Evolutionary conservation across 2,113 vertebrate genomes (phyloP).

Genomic region (Stegostoma tigrinum): DNA sequence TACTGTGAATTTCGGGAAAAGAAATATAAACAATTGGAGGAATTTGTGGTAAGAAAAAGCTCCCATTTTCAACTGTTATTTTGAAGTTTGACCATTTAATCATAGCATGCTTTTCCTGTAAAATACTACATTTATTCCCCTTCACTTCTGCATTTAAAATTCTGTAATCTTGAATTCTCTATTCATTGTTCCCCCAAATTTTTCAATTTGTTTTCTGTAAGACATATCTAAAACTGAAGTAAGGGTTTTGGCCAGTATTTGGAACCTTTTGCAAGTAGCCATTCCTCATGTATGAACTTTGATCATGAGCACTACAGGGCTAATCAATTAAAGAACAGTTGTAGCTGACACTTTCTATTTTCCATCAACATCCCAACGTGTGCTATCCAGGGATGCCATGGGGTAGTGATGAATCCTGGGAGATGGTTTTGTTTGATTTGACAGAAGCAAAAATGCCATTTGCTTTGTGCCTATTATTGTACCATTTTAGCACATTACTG

Average conservation of each 20-base stretch:
- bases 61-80: neutral
- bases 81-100: neutral
- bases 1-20: constrained; percentile 92
- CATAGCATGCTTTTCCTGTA: neutral
- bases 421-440: neutral
- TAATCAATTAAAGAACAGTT: neutral
- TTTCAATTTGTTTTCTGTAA: too few relatives aligned
- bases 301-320: neutral
- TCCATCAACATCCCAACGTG: neutral
- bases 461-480: neutral
- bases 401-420: neutral
- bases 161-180: too few relatives aligned
- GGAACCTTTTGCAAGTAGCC: neutral
- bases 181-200: neutral
- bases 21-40: constrained; percentile 81
- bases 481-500: neutral
- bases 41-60: constrained; percentile 83
- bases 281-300: neutral
- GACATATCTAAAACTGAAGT: neutral
- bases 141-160: neutral
- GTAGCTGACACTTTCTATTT: neutral
- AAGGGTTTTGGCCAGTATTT: neutral
- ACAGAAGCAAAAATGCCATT: neutral
- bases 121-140: neutral
- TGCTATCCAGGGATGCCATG: neutral